Base-by-base conservation (phyloP, 2,113 vertebrate genomes). In the Grammomys dolichurus region DNA sequence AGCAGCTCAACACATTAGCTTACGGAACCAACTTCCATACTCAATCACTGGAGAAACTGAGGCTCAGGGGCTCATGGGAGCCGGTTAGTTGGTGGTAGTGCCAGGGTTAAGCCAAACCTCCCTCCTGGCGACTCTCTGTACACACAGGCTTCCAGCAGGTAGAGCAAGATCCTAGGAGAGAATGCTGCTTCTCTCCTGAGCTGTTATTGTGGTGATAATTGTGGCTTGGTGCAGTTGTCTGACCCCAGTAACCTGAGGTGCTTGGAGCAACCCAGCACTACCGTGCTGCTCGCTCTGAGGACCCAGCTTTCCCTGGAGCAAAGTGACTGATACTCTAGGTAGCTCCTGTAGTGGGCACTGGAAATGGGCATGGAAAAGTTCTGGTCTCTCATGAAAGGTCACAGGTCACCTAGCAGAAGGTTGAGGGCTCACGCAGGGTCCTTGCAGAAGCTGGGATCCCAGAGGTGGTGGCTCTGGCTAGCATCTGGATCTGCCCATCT, bases 311-410 rank as follows among this genome's bases (percentile, higher is more conserved):
- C 76, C 10, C 4, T 31, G 13, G 24, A 58, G 75, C 7, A 16
- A 20, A 12, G 40, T 12, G 7, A 3, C 43, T 11, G 4, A 16
- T 17, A 33, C 26, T 75, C 46, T 0, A 3, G 0, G 14, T 13
- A 17, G 36, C 40, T 56, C 33, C 0, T 20, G 48, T 6, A 3
- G 19, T 43, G 22, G 22, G 28, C 31, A 3, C 67, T 46, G 11
- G 7, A 91, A 78, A 60, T 48, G 90, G 87, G 76, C 54, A 0
- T 0, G 2, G 54, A 11, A 33, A 28, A 14, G 26, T 14, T 4
- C 43, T 6, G 7, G 10, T 19, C 92, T 54, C 28, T 2, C 8
- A 6, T 36, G 2, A 43, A 87, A 65, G 63, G 46, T 28, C 10
- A 1, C 31, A 19, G 87, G 31, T 2, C 51, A 72, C 4, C 0